Evolutionary conservation across 2,888 invertebrate species (phyloP).

Genomic region (Thelaira solivaga): DNA sequence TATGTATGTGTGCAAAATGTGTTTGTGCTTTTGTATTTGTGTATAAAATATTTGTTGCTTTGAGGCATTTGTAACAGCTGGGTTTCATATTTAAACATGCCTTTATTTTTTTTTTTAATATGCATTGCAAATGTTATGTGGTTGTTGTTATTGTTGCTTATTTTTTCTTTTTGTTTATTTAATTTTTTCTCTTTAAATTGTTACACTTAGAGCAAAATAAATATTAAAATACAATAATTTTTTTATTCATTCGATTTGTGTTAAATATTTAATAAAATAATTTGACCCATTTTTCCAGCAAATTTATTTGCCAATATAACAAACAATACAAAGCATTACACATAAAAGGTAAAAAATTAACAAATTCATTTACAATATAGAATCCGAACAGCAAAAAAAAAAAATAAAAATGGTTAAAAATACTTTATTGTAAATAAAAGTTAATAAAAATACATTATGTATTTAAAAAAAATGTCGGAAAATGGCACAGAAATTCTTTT

Average conservation of each 20-base stretch:
- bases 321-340: neutral
- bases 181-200: neutral
- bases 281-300: slow-evolving; percentile 29
- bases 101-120: neutral
- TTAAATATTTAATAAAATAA: slow-evolving; percentile 32
- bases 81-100: slow-evolving; percentile 42
- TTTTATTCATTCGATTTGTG: slow-evolving; percentile 23
- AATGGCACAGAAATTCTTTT: too few relatives aligned
- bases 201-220: neutral
- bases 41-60: slow-evolving; percentile 54
- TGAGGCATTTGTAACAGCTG: slow-evolving; percentile 59
- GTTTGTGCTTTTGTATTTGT: slow-evolving; percentile 26
- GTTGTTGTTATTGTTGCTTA: neutral
- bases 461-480: too few relatives aligned
- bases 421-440: too few relatives aligned
- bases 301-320: neutral
- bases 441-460: too few relatives aligned
- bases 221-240: too few relatives aligned
- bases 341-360: neutral
- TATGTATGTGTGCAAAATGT: slow-evolving; percentile 5
- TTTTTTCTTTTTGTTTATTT: too few relatives aligned
- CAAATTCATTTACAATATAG: too few relatives aligned
- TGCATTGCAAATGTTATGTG: neutral
- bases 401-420: too few relatives aligned
- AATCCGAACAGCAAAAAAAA: too few relatives aligned